These are phyloP conservation scores for Megalops cyprinoides DNA, from an alignment of 2,797 vertebrate species.

Conservation along the genomic window DNA sequence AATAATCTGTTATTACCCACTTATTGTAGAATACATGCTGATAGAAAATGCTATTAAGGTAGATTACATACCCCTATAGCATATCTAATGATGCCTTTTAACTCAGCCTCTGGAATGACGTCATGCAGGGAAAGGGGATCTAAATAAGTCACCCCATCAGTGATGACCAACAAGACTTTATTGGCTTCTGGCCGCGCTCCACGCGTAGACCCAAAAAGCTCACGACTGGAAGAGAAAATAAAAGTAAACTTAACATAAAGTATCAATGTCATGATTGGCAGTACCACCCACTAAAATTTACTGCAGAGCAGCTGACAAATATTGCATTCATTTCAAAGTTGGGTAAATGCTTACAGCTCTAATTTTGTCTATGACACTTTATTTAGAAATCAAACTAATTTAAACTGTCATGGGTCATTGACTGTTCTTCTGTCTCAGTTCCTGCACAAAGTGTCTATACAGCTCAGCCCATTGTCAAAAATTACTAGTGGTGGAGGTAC, in stretches of 20 bases:
- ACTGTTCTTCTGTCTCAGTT: no score
- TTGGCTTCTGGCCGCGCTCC: conserved; percentile 18
- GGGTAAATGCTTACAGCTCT: no score
- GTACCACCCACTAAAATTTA: no score
- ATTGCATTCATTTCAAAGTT: no score
- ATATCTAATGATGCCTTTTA: conserved; percentile 24
- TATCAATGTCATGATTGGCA: no score
- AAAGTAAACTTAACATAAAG: background rate
- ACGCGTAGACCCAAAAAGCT: conserved; percentile 49
- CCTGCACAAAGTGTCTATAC: no score
- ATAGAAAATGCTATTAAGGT: background rate
- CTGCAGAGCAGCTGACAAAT: no score
- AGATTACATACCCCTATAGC: conserved; percentile 33
- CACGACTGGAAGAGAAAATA: conserved; percentile 40
- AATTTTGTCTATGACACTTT: no score
- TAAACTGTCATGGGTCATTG: no score
- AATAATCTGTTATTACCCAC: background rate
- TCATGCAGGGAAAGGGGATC: background rate
- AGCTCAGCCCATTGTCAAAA: no score
- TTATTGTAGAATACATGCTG: background rate
- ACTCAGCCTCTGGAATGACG: background rate
- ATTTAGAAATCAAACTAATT: no score
- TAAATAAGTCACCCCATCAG: conserved; percentile 18
- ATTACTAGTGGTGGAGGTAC: no score
- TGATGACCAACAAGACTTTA: conserved; percentile 38